phyloP scores from a whole-genome alignment of 2,113 vertebrate genomes.

The Nestor notabilis region DNA sequence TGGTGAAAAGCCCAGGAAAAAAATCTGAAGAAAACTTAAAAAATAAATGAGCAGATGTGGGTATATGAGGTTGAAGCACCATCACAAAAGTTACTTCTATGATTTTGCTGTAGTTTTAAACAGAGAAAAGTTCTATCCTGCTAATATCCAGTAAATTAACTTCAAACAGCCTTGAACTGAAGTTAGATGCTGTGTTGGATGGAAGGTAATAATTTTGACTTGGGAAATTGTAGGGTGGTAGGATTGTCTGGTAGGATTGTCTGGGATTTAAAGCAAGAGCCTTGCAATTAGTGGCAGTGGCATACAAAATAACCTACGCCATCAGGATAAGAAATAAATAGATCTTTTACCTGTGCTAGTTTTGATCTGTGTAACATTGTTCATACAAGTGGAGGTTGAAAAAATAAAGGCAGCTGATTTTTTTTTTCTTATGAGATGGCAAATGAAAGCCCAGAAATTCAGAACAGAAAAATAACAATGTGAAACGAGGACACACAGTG shows the following conservation, averaged over 20 bases:
- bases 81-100: neutral
- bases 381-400: neutral
- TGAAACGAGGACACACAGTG: accelerated
- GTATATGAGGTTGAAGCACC: neutral
- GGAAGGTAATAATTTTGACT: neutral
- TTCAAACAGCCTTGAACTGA: neutral
- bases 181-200: neutral
- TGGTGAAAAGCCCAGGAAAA: neutral
- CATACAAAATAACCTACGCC: neutral
- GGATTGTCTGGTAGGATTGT: neutral
- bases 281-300: neutral
- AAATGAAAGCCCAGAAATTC: neutral
- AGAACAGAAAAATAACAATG: neutral
- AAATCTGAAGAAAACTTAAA: neutral
- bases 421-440: neutral
- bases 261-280: neutral
- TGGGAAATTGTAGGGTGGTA: neutral
- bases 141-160: neutral
- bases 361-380: neutral
- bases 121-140: neutral
- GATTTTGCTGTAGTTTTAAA: neutral
- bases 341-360: neutral
- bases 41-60: neutral
- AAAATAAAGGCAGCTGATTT: neutral
- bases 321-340: neutral